Base-by-base conservation (phyloP, 2,797 vertebrate genomes). In the Natrix natrix region DNA sequence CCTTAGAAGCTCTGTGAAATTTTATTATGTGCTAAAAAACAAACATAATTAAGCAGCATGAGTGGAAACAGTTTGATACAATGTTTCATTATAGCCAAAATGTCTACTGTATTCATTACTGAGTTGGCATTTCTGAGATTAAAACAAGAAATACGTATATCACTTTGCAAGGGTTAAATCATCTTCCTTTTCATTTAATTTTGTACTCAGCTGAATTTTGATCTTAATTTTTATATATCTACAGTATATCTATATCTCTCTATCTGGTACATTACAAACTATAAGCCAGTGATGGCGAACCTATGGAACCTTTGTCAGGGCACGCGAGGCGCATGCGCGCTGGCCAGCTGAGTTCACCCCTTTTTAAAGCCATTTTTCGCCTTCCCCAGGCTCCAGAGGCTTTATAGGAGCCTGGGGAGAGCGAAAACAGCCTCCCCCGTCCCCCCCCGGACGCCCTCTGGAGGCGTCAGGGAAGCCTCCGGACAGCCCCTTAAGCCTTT, bases 1-100 rank as follows among this genome's bases (percentile, higher is more conserved):
- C 99, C 98, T 99, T 99, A 97, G 99, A 99, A 94, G 99, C 99
- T 98, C 99, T 98, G 98, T 99, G 99, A 98, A 99, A 99, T 98
- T 99, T 99, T 97, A 99, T 99, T 98, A 99, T 99, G 98, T 99
- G 99, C 99, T 99, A 97, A 94, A 98, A 98, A 95, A 94, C 95
- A 95, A 92, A 93, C 59, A 66, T 66, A 13, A 26, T 59, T 83
- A 94, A 56, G n/a, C 92, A 86, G 94, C 22, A 57, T 63, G 92
- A 91, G 69, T 92, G 87, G 55, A 61, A 86, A 60, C 88, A 89
- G 83, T 57, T 63, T 93, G 90, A 86, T 20, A 78, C 8, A 61
- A 74, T n/a, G 61, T 22, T 88, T 83, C 32, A 74, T 57, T 37
- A 37, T 56, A 86, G 12, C 32, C 5, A 93, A 83, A 89, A 63